Evolutionary conservation across 1,140 invertebrate species (phyloP).

Genomic region (Ectropis grisescens): DNA sequence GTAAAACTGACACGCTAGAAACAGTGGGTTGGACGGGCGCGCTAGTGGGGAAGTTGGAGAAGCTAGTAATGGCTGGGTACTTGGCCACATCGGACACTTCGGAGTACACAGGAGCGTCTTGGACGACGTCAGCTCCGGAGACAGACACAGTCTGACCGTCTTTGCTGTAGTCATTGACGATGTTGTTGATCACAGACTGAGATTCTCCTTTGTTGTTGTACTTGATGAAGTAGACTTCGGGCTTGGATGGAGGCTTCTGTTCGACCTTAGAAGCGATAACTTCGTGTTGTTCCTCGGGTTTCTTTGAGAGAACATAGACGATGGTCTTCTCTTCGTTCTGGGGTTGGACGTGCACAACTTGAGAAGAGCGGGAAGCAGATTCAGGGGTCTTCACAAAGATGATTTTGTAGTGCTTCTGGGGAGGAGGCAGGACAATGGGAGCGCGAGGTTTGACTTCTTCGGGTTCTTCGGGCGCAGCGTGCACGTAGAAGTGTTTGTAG

Average conservation of each 20-base stretch:
- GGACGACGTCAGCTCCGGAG: conserved; percentile 8
- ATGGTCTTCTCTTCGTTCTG: conserved; percentile 85
- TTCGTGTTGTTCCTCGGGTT: conserved; percentile 80
- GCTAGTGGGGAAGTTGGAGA: too few species aligned
- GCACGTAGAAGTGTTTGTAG: conserved; percentile 56
- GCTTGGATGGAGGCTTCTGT: conserved; percentile 47
- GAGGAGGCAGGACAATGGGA: conserved; percentile 41
- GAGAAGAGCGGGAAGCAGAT: conserved; percentile 58
- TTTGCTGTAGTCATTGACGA: conserved; percentile 47
- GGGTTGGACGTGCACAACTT: conserved; percentile 32
- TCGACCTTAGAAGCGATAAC: conserved; percentile 75
- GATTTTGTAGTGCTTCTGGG: conserved; percentile 81
- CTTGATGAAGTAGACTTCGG: conserved; percentile 57
- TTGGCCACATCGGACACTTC: too few species aligned
- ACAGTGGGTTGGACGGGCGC: too few species aligned
- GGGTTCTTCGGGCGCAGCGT: conserved; percentile 54
- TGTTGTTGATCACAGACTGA: conserved; percentile 46
- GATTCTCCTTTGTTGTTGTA: conserved; percentile 54
- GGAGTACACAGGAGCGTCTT: neutral
- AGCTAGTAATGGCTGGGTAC: too few species aligned
- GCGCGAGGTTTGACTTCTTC: conserved; percentile 29
- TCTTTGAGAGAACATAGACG: conserved; percentile 87
- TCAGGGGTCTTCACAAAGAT: conserved; percentile 84
- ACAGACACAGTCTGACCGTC: conserved; percentile 26
- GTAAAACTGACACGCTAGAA: too few species aligned